Conservation (phyloP, 2,888 invertebrate genomes). For the Periphyllus acericola region DNA sequence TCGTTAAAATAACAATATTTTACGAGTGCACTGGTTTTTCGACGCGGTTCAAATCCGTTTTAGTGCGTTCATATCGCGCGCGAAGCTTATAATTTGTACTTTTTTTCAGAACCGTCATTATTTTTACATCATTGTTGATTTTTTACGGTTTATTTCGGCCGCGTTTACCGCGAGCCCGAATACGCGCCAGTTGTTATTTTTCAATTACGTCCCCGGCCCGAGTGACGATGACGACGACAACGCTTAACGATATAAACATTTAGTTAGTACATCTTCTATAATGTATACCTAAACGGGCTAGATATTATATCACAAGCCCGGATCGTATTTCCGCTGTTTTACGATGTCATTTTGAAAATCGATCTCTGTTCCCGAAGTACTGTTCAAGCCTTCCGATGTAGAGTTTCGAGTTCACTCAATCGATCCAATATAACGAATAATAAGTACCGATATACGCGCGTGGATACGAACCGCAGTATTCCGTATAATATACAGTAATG, state of each 20-base stretch:
- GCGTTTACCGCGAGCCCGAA: not conserved
- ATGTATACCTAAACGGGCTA: not conserved
- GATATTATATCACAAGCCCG: not conserved
- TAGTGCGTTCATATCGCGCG: not conserved
- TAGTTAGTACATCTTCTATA: not conserved
- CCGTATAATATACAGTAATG: no score
- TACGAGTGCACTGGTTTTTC: not conserved
- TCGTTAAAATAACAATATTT: not conserved
- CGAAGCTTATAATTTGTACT: not conserved
- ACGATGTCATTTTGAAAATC: not conserved
- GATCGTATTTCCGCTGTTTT: not conserved
- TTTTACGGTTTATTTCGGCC: not conserved
- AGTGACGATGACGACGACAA: not conserved
- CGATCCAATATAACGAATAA: no score
- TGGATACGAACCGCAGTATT: no score
- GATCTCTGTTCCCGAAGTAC: not conserved
- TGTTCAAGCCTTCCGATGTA: not conserved
- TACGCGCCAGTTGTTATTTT: constrained; percentile 9
- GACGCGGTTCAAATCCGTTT: not conserved
- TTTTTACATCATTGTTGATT: not conserved
- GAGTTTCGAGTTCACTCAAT: not conserved
- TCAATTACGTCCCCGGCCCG: constrained; percentile 1
- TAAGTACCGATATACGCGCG: no score
- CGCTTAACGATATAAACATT: constrained; percentile 5
- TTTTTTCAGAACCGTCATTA: not conserved